Percentiles rank a stretch among this genome's conserved stretches.
Evolutionary conservation across 2,888 invertebrate genomes (phyloP).

Genomic region (Hydrotaea cyrtoneurina): DNA sequence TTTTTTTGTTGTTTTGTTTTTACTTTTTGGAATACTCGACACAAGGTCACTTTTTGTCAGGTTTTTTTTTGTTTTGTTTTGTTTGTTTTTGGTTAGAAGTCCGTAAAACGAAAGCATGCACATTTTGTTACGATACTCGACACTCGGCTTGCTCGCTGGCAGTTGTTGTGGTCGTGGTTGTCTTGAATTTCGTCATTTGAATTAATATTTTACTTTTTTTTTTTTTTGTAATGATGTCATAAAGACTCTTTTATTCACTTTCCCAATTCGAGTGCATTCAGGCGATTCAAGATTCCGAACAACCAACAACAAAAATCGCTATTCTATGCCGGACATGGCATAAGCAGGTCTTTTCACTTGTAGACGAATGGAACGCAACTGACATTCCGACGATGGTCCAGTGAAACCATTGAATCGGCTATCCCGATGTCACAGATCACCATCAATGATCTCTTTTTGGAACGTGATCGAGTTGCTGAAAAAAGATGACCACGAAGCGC

Average conservation of each 20-base stretch:
- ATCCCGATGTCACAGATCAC: no score
- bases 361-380: no score
- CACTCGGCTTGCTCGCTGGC: neutral
- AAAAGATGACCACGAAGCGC: no score
- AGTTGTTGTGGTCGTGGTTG: neutral
- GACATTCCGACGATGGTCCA: no score
- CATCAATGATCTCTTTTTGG: no score
- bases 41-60: conserved; percentile 65
- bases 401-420: no score
- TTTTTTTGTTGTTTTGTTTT: conserved; percentile 44
- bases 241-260: conserved; percentile 11
- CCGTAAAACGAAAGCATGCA: conserved; percentile 50
- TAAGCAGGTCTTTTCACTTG: no score
- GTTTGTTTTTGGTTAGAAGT: conserved; percentile 49
- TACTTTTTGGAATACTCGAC: conserved; percentile 50
- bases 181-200: conserved; percentile 7
- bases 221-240: conserved; percentile 58
- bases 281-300: neutral
- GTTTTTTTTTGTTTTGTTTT: conserved; percentile 50
- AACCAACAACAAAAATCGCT: neutral
- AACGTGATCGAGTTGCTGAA: no score
- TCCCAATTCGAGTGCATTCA: neutral
- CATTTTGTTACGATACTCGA: conserved; percentile 39
- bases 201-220: no score
- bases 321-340: no score